A percentile compares a stretch with the other conserved stretches of the same genome.
These are phyloP conservation scores for Drosophila imparisetae DNA, from an alignment of 2,888 invertebrate species.

Conservation along the genomic window DNA sequence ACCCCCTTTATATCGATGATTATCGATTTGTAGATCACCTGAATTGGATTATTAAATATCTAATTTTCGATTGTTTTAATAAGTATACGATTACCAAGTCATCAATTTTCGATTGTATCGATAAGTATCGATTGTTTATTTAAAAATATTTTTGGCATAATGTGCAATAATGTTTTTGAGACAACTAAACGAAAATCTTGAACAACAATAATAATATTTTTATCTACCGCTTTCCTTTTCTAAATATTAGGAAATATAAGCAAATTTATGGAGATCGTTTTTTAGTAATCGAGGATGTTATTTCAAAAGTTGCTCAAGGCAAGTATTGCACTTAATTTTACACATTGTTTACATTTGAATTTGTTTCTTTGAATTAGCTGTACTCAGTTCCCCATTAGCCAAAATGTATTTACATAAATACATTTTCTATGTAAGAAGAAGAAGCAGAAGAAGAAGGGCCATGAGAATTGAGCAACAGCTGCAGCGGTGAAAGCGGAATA, in stretches of 20 bases:
- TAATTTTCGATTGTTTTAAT: background rate
- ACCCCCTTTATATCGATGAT: background rate
- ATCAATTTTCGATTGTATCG: background rate
- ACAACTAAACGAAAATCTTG: background rate
- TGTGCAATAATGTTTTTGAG: background rate
- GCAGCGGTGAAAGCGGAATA: background rate
- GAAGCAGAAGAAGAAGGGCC: background rate
- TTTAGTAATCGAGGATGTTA: background rate
- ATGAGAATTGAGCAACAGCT: background rate
- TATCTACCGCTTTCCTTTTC: background rate
- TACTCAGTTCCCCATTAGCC: background rate
- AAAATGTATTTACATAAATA: slow-evolving; percentile 1
- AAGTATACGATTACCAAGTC: background rate
- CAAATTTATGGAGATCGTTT: background rate
- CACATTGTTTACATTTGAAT: background rate
- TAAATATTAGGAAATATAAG: background rate
- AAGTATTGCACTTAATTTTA: slow-evolving; percentile 1
- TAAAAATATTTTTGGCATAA: background rate
- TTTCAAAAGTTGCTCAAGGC: background rate
- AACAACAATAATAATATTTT: background rate
- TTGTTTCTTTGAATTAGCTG: background rate
- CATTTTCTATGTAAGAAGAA: background rate
- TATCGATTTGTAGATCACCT: background rate
- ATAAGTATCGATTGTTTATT: background rate
- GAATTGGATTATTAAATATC: background rate